Evolutionary conservation across 2,888 invertebrate species (phyloP).

Genomic region (Drosophila sordidapex): DNA sequence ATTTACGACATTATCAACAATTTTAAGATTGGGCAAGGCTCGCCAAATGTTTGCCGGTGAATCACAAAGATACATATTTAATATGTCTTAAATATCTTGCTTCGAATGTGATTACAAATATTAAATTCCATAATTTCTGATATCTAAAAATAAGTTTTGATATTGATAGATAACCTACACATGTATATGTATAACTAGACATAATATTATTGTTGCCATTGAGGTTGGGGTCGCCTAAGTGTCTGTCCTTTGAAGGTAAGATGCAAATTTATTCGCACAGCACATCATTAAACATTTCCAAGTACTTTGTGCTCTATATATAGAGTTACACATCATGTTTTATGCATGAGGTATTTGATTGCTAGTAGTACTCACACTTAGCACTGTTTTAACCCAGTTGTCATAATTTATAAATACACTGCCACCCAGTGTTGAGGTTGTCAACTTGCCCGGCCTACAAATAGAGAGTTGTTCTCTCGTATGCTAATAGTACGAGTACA

Average conservation of each 20-base stretch:
- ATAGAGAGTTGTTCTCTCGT: conserved; percentile 31
- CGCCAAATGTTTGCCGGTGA: not conserved
- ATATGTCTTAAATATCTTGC: not conserved
- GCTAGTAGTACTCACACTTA: conserved; percentile 13
- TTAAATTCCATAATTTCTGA: not conserved
- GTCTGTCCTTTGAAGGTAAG: conserved; percentile 19
- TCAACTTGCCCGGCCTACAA: conserved; percentile 62
- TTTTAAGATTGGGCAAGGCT: conserved; percentile 29
- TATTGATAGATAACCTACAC: not conserved
- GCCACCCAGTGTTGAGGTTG: conserved; percentile 61
- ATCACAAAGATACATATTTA: not conserved
- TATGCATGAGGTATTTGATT: conserved; percentile 46
- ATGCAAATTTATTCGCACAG: conserved; percentile 7
- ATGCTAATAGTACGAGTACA: conserved; percentile 57
- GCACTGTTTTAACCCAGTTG: conserved; percentile 60
- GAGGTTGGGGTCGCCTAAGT: conserved; percentile 1
- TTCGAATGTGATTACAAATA: too few relatives aligned
- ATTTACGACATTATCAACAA: conserved; percentile 48
- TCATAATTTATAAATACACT: conserved; percentile 59
- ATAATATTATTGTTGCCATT: not conserved
- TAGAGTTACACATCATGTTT: conserved; percentile 45
- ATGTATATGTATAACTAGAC: not conserved
- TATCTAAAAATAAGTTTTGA: not conserved
- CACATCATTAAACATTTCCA: conserved; percentile 33
- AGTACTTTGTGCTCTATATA: conserved; percentile 35